phyloP scores from a whole-genome alignment of 2,113 vertebrate genomes.

The Boleophthalmus pectinirostris region DNA sequence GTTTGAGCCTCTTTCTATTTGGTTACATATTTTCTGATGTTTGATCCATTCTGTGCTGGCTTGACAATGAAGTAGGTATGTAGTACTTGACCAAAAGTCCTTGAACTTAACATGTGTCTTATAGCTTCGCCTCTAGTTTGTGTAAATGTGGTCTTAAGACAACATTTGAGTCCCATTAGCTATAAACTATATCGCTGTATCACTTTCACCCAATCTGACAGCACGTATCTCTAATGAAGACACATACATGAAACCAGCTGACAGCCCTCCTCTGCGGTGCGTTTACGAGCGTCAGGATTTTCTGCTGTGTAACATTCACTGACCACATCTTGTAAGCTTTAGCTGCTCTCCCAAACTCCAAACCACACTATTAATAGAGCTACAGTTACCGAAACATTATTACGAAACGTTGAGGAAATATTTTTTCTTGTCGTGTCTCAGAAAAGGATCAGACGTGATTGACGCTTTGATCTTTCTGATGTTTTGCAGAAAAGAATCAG shows the following conservation, averaged over 20 bases:
- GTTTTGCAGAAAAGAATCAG: slow-evolving; percentile 53
- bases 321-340: slow-evolving; percentile 37
- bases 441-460: slow-evolving; percentile 49
- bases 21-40: too few species aligned
- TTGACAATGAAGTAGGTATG: neutral
- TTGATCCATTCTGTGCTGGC: too few species aligned
- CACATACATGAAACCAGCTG: neutral
- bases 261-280: slow-evolving; percentile 4
- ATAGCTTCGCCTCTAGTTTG: neutral
- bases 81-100: neutral
- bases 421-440: slow-evolving; percentile 49
- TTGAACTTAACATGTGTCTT: neutral
- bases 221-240: neutral
- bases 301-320: slow-evolving; percentile 1
- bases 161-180: neutral
- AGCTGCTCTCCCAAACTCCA: slow-evolving; percentile 31
- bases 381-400: slow-evolving; percentile 39
- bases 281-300: slow-evolving; percentile 21
- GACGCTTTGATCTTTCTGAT: slow-evolving; percentile 63
- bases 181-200: neutral
- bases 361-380: slow-evolving; percentile 53
- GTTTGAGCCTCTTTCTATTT: too few species aligned
- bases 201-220: neutral
- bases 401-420: slow-evolving; percentile 56
- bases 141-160: neutral